Percentiles rank a stretch among this genome's conserved stretches.
Conservation (phyloP, 2,888 invertebrate species). For the Psococerastis gibbosa region DNA sequence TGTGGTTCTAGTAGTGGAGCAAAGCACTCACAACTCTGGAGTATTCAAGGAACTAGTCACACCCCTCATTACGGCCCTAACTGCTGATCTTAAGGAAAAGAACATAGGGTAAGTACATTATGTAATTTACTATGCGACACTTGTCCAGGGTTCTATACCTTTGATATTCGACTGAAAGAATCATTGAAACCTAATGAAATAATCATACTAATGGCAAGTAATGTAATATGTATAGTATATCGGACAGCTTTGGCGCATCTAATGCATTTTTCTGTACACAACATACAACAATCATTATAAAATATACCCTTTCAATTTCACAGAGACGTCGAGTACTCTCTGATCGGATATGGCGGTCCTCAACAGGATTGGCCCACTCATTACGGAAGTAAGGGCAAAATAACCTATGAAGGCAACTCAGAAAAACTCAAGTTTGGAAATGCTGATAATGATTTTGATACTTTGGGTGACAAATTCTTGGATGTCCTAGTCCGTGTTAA, state of each 20-base stretch:
- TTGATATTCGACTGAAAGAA: too few species aligned
- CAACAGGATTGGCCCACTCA: conserved; percentile 34
- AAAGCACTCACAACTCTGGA: conserved; percentile 37
- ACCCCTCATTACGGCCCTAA: conserved; percentile 38
- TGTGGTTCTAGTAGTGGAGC: conserved; percentile 58
- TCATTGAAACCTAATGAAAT: too few species aligned
- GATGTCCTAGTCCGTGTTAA: too few species aligned
- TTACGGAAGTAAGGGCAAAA: conserved; percentile 34
- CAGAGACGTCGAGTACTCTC: conserved; percentile 36
- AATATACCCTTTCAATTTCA: conserved; percentile 18
- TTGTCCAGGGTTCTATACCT: conserved; percentile 5
- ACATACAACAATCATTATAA: too few species aligned
- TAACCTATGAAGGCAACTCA: conserved; percentile 33
- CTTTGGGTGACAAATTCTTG: too few species aligned
- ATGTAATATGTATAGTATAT: too few species aligned
- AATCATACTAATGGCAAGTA: too few species aligned
- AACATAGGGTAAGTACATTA: conserved; percentile 36
- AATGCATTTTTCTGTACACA: too few species aligned
- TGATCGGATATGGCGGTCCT: conserved; percentile 36
- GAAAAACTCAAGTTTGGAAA: conserved; percentile 24
- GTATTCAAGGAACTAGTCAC: conserved; percentile 41
- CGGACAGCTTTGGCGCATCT: too few species aligned
- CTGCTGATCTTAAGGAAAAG: conserved; percentile 38
- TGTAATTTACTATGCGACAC: conserved; percentile 20
- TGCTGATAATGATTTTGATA: conserved; percentile 21